Evolutionary conservation across 1,140 invertebrate species (phyloP).

Genomic region (Ctenoplectra terminalis): DNA sequence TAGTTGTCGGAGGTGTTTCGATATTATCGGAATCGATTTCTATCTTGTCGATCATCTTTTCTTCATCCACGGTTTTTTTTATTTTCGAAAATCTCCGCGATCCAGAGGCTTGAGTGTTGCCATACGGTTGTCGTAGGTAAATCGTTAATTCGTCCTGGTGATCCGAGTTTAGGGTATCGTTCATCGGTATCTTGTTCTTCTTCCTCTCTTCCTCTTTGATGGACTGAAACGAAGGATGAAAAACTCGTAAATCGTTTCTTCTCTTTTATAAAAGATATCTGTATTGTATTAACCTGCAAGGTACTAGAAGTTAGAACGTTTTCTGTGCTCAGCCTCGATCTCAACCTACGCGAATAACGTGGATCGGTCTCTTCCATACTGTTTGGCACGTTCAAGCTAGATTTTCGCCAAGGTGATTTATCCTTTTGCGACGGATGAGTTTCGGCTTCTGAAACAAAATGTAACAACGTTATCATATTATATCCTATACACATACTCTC

Average conservation of each 20-base stretch:
- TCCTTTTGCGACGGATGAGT: conserved; percentile 87
- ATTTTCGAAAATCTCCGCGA: conserved; percentile 72
- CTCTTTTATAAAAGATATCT: background rate
- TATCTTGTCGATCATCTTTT: conserved; percentile 87
- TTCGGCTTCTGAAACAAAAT: conserved; percentile 87
- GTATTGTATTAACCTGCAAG: conserved; percentile 76
- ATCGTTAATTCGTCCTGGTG: conserved; percentile 85
- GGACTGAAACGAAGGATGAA: conserved; percentile 71
- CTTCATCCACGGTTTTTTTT: conserved; percentile 67
- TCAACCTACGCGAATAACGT: conserved; percentile 82
- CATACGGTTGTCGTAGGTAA: conserved; percentile 85
- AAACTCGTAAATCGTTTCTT: too few species aligned
- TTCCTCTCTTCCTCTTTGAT: conserved; percentile 84
- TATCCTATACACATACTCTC: too few species aligned
- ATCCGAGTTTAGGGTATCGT: conserved; percentile 59
- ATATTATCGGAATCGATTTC: conserved; percentile 96
- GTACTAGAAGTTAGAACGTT: conserved; percentile 79
- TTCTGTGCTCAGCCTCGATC: conserved; percentile 81
- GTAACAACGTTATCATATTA: too few species aligned
- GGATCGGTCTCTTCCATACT: conserved; percentile 85
- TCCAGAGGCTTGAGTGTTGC: conserved; percentile 56
- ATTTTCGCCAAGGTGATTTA: conserved; percentile 90
- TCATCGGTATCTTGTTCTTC: conserved; percentile 74
- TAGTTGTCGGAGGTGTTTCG: conserved; percentile 92
- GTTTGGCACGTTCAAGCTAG: conserved; percentile 86